These are phyloP conservation scores for Adineta ricciae DNA, from an alignment of 2,888 invertebrate species.

Conservation along the genomic window DNA sequence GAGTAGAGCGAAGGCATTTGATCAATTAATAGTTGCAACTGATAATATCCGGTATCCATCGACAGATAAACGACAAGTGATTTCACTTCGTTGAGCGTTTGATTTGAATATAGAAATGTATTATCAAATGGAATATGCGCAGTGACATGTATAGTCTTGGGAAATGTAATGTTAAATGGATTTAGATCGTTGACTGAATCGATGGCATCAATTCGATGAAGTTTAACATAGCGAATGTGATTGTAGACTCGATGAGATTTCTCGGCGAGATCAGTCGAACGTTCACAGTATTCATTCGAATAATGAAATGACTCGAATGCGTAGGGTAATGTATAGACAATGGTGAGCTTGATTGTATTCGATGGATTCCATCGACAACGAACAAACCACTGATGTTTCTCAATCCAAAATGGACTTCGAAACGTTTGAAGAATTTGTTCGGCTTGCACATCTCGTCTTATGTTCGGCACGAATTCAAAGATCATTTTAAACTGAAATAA, in stretches of 20 bases:
- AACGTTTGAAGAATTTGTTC: not conserved
- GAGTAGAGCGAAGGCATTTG: not conserved
- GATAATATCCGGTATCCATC: not conserved
- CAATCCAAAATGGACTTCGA: not conserved
- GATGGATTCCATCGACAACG: not conserved
- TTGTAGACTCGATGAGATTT: not conserved
- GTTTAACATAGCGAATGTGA: not conserved
- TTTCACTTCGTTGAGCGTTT: too few relatives aligned
- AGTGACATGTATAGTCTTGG: too few relatives aligned
- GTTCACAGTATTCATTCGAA: not conserved
- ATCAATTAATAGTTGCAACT: not conserved
- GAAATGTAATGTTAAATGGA: too few relatives aligned
- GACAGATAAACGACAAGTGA: too few relatives aligned
- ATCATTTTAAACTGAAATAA: not conserved
- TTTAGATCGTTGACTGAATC: too few relatives aligned
- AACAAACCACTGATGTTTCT: not conserved
- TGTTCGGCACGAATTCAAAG: not conserved
- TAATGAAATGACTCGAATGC: not conserved
- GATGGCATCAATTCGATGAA: too few relatives aligned
- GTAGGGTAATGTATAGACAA: not conserved
- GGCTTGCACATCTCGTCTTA: not conserved
- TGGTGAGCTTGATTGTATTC: not conserved
- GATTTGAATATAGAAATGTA: too few relatives aligned
- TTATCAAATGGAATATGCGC: too few relatives aligned
- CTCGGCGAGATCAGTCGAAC: not conserved